These are phyloP conservation scores for Malurus alboscapulatus DNA, from an alignment of 2,113 vertebrate species.

Conservation along the genomic window DNA sequence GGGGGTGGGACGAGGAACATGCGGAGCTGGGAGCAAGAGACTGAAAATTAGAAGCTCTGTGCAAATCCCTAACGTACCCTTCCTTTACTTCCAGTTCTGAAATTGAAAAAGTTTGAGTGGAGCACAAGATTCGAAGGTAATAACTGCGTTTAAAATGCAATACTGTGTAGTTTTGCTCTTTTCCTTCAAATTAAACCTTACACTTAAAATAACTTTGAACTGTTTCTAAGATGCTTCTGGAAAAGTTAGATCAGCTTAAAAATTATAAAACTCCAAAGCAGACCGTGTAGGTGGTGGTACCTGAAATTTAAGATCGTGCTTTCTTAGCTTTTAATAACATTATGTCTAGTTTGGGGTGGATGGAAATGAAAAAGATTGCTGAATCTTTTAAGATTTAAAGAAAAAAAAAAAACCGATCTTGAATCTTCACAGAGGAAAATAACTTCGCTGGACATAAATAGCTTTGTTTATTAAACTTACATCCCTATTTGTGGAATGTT, in stretches of 20 bases:
- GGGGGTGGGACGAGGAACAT: fast-evolving
- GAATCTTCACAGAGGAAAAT: fast-evolving
- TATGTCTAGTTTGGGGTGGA: fast-evolving
- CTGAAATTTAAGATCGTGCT: fast-evolving
- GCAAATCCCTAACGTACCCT: fast-evolving
- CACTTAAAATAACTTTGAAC: fast-evolving
- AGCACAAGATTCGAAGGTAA: not conserved
- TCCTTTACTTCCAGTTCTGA: fast-evolving
- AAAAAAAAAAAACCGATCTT: fast-evolving
- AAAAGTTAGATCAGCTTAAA: fast-evolving
- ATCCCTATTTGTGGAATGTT: fast-evolving
- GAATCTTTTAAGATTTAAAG: fast-evolving
- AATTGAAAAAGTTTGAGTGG: fast-evolving
- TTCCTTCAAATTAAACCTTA: fast-evolving
- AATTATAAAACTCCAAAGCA: fast-evolving
- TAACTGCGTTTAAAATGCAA: too few relatives aligned
- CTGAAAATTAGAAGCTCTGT: fast-evolving
- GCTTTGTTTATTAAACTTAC: fast-evolving
- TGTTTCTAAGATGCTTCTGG: fast-evolving
- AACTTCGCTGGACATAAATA: fast-evolving
- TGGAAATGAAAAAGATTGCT: fast-evolving
- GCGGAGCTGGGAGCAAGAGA: fast-evolving
- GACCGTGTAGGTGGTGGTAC: fast-evolving
- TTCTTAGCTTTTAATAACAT: fast-evolving
- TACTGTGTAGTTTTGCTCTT: fast-evolving